Base-by-base conservation (phyloP, 2,113 vertebrate species). In the Neofelis nebulosa region DNA sequence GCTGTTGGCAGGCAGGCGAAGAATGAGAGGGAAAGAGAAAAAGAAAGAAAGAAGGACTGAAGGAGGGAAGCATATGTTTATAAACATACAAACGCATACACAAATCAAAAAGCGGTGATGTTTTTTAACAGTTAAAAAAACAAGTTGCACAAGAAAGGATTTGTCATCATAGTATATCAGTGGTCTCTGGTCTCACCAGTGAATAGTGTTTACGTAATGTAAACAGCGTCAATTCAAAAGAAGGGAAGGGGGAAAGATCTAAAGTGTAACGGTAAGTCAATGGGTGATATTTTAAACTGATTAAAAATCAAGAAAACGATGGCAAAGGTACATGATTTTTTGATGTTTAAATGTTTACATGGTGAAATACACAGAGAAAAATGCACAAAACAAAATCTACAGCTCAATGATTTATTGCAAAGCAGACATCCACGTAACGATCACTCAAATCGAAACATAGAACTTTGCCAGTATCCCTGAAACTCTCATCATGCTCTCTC, bases 221-320 rank as follows among this genome's bases (percentile, higher is more conserved):
- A 31, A 85, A 84, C 5, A 73, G 41, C 45, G 23, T 82, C 55
- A 74, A 45, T 33, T 82, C 79, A 78, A 78, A 94, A 57, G 66
- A 89, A 57, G 7, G 10, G 55, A 76, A 69, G 25, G 38, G 31
- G 15, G 7, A n/a, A n/a, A 68, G 23, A 66, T 82, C 38, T 33
- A 45, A 73, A 78, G 41, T 78, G 65, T 21, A 33, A 85, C 3
- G 92, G 15, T 83, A 84, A 95, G 61, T 33, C 71, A 74, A 65
- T 84, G 69, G 69, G 48, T 66, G 89, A 95, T 91, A 38, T 29
- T 94, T 78, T 66, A 57, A 61, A 81, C 55, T 41, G 69, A 81
- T 94, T 78, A 82, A 93, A 89, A 96, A 65, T 63, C 55, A 82
- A 73, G 65, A 82, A 87, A 82, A 80, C 15, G 23, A 29, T 74